Conservation (phyloP, 2,888 invertebrate species). For the Chaetogeoica ovagalla region DNA sequence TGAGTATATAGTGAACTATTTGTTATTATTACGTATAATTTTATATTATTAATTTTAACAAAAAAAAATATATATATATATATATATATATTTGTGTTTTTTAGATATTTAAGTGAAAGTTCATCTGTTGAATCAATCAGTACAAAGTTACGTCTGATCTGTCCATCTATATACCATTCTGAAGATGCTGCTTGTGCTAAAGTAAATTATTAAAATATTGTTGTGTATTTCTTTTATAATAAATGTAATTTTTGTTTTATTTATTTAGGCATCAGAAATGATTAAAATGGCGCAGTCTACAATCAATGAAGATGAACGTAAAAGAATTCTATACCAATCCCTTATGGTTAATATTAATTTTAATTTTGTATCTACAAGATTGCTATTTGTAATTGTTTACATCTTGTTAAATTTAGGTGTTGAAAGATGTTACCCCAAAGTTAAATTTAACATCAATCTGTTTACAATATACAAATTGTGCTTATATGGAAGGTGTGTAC, state of each 20-base stretch:
- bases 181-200: conserved; percentile 97
- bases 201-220: conserved; percentile 62
- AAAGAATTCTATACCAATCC: conserved; percentile 64
- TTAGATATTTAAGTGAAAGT: conserved; percentile 87
- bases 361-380: not conserved
- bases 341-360: conserved; percentile 38
- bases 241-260: not conserved
- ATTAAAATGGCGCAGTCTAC: conserved; percentile 78
- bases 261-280: conserved; percentile 76
- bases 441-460: conserved; percentile 83
- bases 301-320: conserved; percentile 74
- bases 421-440: conserved; percentile 85
- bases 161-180: conserved; percentile 88
- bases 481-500: conserved; percentile 85
- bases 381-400: not conserved
- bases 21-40: conserved; percentile 1
- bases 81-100: not conserved
- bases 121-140: conserved; percentile 93
- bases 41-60: not conserved
- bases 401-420: conserved; percentile 64
- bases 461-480: conserved; percentile 77
- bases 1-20: conserved; percentile 56
- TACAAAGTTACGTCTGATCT: conserved; percentile 80
- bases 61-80: conserved; percentile 42
- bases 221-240: not conserved